Percentiles rank a stretch among this genome's conserved stretches.
Evolutionary conservation across 2,797 vertebrate genomes (phyloP).

Genomic region (Columba guinea): DNA sequence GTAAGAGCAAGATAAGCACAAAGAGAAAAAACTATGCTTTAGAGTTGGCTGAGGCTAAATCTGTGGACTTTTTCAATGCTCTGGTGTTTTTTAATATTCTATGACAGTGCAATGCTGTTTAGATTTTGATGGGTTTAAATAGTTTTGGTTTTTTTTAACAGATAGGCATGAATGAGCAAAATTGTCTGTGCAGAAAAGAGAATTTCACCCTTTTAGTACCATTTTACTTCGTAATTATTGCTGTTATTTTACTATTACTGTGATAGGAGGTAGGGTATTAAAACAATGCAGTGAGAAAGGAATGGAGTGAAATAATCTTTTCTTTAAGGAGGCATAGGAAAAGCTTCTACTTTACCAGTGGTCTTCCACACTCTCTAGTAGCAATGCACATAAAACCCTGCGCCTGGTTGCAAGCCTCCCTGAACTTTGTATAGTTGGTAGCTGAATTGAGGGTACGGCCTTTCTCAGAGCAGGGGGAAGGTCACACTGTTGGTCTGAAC

Average conservation of each 20-base stretch:
- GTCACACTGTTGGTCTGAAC: not conserved
- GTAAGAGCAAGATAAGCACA: not conserved
- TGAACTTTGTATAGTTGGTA: not conserved
- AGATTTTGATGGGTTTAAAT: not conserved
- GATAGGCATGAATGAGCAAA: not conserved
- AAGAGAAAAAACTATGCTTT: not conserved
- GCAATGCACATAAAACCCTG: not conserved
- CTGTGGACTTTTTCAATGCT: not conserved
- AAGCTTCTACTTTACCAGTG: not conserved
- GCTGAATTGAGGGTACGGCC: no score
- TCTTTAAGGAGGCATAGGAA: not conserved
- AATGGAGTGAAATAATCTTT: not conserved
- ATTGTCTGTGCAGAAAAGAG: not conserved
- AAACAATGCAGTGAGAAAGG: not conserved
- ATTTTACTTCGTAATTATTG: not conserved
- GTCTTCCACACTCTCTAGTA: not conserved
- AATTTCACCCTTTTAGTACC: not conserved
- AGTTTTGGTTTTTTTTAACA: no score
- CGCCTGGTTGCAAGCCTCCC: fast-evolving
- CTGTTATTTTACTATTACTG: not conserved
- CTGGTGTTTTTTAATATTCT: not conserved
- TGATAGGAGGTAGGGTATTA: not conserved
- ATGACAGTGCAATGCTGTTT: not conserved
- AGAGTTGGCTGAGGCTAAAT: not conserved
- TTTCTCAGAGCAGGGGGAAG: not conserved